Percentiles rank a stretch among this genome's conserved stretches.
phyloP scores from a whole-genome alignment of 1,140 invertebrate species.

The Temnothorax curvispinosus region DNA sequence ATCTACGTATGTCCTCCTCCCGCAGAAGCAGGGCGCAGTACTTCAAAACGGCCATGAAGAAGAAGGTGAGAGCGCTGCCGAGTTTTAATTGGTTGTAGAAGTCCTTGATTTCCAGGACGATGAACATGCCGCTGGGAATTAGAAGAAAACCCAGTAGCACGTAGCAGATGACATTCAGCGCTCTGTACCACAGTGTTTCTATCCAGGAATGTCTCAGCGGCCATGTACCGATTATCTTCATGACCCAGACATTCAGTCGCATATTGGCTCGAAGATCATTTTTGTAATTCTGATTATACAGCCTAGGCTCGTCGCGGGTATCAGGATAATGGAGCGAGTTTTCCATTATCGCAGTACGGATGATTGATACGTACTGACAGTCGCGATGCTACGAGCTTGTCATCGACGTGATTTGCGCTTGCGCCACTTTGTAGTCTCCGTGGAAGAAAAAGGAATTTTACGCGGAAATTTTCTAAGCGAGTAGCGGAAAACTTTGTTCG shows the following conservation, averaged over 20 bases:
- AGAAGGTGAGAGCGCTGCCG: conserved; percentile 76
- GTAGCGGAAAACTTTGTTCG: background rate
- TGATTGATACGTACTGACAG: background rate
- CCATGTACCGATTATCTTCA: conserved; percentile 51
- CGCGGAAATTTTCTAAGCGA: background rate
- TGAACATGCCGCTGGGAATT: conserved; percentile 30
- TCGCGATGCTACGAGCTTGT: background rate
- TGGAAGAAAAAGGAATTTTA: background rate
- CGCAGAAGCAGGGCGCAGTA: conserved; percentile 70
- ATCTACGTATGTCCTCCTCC: conserved; percentile 70
- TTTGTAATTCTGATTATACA: background rate
- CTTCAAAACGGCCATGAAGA: conserved; percentile 76
- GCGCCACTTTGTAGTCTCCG: background rate
- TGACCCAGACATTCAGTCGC: conserved; percentile 16
- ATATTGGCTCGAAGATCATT: conserved; percentile 7
- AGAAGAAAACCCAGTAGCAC: conserved; percentile 48
- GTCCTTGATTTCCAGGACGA: conserved; percentile 72
- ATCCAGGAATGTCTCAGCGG: background rate
- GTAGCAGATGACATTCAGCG: conserved; percentile 3
- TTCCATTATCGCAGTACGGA: conserved; percentile 5
- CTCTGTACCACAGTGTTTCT: background rate
- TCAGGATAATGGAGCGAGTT: background rate
- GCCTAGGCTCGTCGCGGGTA: background rate
- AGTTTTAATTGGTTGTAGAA: conserved; percentile 71
- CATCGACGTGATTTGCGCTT: conserved; percentile 13